Evolutionary conservation across 2,113 vertebrate genomes (phyloP).

Genomic region (Sceloporus tristichus): DNA sequence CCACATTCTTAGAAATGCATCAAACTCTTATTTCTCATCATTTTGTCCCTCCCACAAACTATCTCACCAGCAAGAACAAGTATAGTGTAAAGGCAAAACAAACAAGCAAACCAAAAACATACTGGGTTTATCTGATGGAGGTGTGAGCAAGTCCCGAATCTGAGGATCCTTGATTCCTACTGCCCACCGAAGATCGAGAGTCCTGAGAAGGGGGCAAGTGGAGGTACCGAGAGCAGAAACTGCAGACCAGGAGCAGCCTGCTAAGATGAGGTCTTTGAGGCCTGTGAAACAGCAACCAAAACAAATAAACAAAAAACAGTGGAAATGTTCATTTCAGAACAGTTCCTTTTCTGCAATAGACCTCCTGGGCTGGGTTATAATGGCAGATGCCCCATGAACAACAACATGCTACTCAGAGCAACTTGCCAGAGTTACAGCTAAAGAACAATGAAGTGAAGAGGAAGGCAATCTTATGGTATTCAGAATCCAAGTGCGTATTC

Average conservation of each 20-base stretch:
- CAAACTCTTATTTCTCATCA: neutral
- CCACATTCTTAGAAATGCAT: neutral
- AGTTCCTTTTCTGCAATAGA: neutral
- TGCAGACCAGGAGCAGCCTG: slow-evolving; percentile 94
- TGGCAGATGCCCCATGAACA: neutral
- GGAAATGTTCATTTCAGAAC: neutral
- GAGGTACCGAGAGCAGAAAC: slow-evolving; percentile 95
- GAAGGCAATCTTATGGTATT: neutral
- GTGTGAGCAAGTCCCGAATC: slow-evolving; percentile 93
- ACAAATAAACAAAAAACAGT: slow-evolving; percentile 1
- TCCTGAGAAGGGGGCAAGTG: slow-evolving; percentile 95
- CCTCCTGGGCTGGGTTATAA: neutral
- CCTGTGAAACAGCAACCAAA: slow-evolving; percentile 72
- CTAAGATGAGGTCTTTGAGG: slow-evolving; percentile 93
- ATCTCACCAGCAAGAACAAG: neutral
- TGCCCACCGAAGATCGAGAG: slow-evolving; percentile 95
- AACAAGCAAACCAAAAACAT: slow-evolving; percentile 41
- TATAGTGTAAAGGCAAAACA: neutral
- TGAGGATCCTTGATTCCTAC: slow-evolving; percentile 95
- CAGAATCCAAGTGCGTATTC: neutral
- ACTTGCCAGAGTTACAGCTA: neutral
- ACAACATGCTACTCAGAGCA: neutral
- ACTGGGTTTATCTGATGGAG: slow-evolving; percentile 87
- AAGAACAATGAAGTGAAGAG: neutral
- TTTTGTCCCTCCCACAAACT: neutral